Evolutionary conservation across 1,140 invertebrate genomes (phyloP), one percentile per base, ranked within the genome.

Genomic region (Sitodiplosis mosellana): DNA sequence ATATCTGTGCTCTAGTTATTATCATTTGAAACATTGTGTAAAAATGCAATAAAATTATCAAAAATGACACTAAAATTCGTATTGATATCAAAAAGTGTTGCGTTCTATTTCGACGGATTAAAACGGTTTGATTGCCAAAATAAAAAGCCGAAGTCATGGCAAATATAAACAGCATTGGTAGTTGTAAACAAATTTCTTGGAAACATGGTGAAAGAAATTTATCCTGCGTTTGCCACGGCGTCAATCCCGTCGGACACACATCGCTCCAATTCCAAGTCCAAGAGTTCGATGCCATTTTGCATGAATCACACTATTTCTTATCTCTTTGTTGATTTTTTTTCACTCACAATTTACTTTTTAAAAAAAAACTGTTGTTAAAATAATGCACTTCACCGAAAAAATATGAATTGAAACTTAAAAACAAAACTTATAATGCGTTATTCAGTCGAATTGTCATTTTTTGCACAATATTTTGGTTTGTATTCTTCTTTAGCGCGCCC

Each of bases 191-290:
- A 38, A 87, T 59, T 58, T 84, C 74, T 61, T 87, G 82, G 59
- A 89, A 89, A 61, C 87, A 91, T 41, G 77, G 65, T 52, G 82
- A 76, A 54, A 89, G 70, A 63, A 87, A 81, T 55, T 76, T 75
- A 7, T 69, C 72, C n/a, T 66, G 58, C 15, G 71, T 62, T 58
- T 79, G 74, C 69, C 81, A 78, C 1, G 78, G 69, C 46, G 70
- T 66, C 27, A 85, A 64, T 11, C 73, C 77, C 18, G 68, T 68
- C 15, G 74, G 68, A 63, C 83, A 87, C 51, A 85, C 73, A 51
- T 80, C 72, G 38, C 74, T 74, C 81, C 81, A 85, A 53, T 76
- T 74, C 79, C 79, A 83, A 36, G 58, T 61, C 41, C 36, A 38
- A 17, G 14, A 27, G 10, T 27, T 27, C 10, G 27, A 27, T 27